Evolutionary conservation across 2,113 vertebrate species (phyloP).

Genomic region (Lagopus leucura): DNA sequence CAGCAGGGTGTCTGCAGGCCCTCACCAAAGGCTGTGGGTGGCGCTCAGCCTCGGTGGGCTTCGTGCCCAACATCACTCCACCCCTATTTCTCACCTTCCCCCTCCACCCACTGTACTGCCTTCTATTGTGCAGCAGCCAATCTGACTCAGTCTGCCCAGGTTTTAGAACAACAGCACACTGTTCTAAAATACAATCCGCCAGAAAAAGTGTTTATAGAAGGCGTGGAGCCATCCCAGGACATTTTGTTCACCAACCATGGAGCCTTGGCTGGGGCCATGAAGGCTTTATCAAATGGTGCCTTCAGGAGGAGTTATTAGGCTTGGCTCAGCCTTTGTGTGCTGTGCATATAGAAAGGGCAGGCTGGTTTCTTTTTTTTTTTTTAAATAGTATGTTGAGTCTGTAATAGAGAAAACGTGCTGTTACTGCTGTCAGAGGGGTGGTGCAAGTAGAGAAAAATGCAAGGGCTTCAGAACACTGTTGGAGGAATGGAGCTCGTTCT

Average conservation of each 20-base stretch:
- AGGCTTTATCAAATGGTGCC: background rate
- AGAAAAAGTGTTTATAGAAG: background rate
- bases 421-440: background rate
- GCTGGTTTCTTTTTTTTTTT: background rate
- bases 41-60: background rate
- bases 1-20: rapidly evolving
- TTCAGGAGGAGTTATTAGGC: background rate
- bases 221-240: background rate
- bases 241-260: background rate
- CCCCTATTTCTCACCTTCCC: background rate
- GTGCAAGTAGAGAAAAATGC: rapidly evolving
- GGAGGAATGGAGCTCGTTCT: background rate
- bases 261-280: background rate
- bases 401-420: background rate
- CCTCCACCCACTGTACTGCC: rapidly evolving
- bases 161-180: background rate
- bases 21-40: rapidly evolving
- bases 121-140: background rate
- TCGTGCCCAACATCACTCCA: rapidly evolving
- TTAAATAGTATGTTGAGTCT: background rate
- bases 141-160: background rate
- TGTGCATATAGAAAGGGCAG: background rate
- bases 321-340: background rate
- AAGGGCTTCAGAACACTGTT: rapidly evolving
- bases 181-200: background rate